Percentiles rank a stretch among this genome's conserved stretches.
Conservation (phyloP, 2,888 invertebrate species). For the Rotaria magnacalcarata region DNA sequence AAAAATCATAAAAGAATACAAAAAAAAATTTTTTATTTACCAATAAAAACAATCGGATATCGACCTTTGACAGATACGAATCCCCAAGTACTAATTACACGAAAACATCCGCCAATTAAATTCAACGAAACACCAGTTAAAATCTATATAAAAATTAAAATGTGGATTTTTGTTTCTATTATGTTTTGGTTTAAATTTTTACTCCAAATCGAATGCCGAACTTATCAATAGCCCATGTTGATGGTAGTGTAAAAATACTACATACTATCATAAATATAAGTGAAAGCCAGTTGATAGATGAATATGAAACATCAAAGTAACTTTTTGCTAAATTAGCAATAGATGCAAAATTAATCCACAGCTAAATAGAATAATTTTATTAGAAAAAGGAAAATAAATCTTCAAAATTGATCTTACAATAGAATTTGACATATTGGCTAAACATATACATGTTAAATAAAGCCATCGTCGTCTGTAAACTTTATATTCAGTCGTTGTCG, state of each 20-base stretch:
- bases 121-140: constrained; percentile 30
- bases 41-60: constrained; percentile 3
- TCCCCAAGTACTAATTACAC: neutral
- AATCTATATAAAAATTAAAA: neutral
- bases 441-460: constrained; percentile 52
- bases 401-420: constrained; percentile 48
- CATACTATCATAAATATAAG: constrained; percentile 58
- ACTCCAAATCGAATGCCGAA: constrained; percentile 60
- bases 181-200: constrained; percentile 48
- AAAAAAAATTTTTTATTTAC: neutral
- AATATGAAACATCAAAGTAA: constrained; percentile 56
- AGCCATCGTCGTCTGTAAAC: constrained; percentile 51
- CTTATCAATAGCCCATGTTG: constrained; percentile 60
- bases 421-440: constrained; percentile 56
- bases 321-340: constrained; percentile 59
- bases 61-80: neutral
- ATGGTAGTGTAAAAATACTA: constrained; percentile 59
- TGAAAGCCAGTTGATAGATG: constrained; percentile 59
- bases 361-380: neutral
- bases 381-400: neutral
- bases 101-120: constrained; percentile 39
- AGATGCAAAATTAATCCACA: constrained; percentile 62
- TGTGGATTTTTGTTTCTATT: too few relatives aligned
- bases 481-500: neutral
- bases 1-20: too few relatives aligned